phyloP scores from a whole-genome alignment of 2,888 invertebrate species.

The Andricus curvator region DNA sequence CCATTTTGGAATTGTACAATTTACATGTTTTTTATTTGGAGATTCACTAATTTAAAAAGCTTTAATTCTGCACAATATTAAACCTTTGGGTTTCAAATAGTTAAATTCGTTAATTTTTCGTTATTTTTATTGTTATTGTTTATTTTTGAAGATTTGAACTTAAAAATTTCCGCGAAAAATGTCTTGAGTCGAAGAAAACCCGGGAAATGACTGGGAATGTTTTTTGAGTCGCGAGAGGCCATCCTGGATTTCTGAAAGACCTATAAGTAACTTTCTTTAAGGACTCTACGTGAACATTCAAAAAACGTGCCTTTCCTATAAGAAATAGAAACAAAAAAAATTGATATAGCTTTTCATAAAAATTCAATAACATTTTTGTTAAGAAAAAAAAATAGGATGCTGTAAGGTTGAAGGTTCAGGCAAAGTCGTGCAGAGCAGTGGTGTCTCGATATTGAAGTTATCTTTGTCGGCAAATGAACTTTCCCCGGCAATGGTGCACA shows the following conservation, averaged over 20 bases:
- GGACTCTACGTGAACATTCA: neutral
- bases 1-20: too few relatives aligned
- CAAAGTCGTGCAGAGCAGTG: slow-evolving; percentile 58
- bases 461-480: slow-evolving; percentile 66
- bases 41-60: too few relatives aligned
- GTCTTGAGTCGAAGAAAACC: too few relatives aligned
- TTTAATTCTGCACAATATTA: too few relatives aligned
- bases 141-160: too few relatives aligned
- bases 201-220: too few relatives aligned
- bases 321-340: neutral
- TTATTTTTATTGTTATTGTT: too few relatives aligned
- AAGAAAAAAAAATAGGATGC: neutral
- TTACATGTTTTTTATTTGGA: too few relatives aligned
- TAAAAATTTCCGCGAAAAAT: too few relatives aligned
- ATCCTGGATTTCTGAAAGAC: neutral
- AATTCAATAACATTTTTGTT: slow-evolving; percentile 7
- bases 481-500: slow-evolving; percentile 61
- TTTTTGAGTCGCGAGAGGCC: too few relatives aligned
- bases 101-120: too few relatives aligned
- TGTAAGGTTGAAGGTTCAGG: slow-evolving; percentile 51
- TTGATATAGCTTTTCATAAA: neutral
- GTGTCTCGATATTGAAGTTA: slow-evolving; percentile 62
- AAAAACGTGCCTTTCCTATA: neutral
- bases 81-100: too few relatives aligned
- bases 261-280: neutral